Percentiles rank a stretch among this genome's conserved stretches.
Evolutionary conservation across 2,888 invertebrate species (phyloP).

Genomic region (Idaea dimidiata): DNA sequence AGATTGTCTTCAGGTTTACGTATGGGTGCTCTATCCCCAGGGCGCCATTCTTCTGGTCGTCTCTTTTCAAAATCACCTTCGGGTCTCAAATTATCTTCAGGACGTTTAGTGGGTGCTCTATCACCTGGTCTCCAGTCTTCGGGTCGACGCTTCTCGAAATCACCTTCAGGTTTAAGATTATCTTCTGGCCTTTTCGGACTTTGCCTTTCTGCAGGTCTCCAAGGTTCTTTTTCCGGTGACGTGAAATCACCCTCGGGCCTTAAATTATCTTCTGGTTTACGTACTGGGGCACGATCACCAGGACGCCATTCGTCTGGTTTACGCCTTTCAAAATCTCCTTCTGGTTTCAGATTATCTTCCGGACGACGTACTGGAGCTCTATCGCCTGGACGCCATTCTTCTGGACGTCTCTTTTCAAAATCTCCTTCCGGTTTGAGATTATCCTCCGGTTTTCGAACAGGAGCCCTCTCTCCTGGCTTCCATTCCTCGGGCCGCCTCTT

Average conservation of each 20-base stretch:
- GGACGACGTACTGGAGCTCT: slow-evolving; percentile 73
- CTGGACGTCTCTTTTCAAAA: slow-evolving; percentile 63
- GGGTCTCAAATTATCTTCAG: slow-evolving; percentile 78
- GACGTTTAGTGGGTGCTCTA: slow-evolving; percentile 68
- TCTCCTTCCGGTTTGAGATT: slow-evolving; percentile 74
- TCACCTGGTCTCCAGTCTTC: slow-evolving; percentile 69
- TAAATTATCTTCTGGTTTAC: slow-evolving; percentile 75
- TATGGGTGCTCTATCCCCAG: slow-evolving; percentile 59
- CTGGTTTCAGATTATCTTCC: slow-evolving; percentile 76
- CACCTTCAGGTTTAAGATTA: slow-evolving; percentile 79
- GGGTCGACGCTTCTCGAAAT: slow-evolving; percentile 57
- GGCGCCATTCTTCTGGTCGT: slow-evolving; percentile 55
- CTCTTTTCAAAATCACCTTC: slow-evolving; percentile 50
- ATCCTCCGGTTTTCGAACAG: slow-evolving; percentile 67
- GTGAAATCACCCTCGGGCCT: slow-evolving; percentile 72
- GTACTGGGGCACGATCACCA: slow-evolving; percentile 59
- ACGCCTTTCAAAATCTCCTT: slow-evolving; percentile 48
- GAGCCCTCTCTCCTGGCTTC: slow-evolving; percentile 72
- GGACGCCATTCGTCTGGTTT: slow-evolving; percentile 59
- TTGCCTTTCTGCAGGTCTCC: slow-evolving; percentile 59
- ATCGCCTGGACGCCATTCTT: slow-evolving; percentile 67
- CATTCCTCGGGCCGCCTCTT: slow-evolving; percentile 64
- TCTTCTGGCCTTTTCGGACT: slow-evolving; percentile 60
- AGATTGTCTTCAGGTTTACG: slow-evolving; percentile 74
- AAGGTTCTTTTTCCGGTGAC: slow-evolving; percentile 41